Conservation (phyloP, 2,888 invertebrate genomes). For the Agrochola macilenta region DNA sequence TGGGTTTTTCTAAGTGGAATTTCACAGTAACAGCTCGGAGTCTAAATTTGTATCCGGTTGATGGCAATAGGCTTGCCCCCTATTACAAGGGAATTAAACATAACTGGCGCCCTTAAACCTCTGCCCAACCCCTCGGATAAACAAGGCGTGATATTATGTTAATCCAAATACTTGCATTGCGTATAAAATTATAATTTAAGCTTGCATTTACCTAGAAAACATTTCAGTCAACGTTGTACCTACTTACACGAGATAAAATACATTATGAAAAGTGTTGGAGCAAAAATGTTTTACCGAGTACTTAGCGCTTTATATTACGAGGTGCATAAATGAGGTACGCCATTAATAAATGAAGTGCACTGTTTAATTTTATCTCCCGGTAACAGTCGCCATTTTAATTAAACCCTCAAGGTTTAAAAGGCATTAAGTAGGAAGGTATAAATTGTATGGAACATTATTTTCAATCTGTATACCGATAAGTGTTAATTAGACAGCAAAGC, state of each 20-base stretch:
- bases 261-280: conserved; percentile 24
- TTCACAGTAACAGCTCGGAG: neutral
- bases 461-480: neutral
- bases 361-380: conserved; percentile 58
- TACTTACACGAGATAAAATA: conserved; percentile 7
- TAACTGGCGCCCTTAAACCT: neutral
- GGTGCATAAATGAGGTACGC: conserved; percentile 49
- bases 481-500: neutral
- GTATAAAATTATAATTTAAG: neutral
- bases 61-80: neutral
- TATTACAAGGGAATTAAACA: neutral
- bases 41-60: neutral
- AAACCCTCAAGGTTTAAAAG: conserved; percentile 48
- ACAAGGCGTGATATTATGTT: too few relatives aligned
- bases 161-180: neutral
- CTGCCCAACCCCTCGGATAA: neutral
- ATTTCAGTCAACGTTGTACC: neutral
- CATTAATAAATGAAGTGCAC: conserved; percentile 58
- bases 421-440: conserved; percentile 18
- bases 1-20: neutral
- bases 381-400: conserved; percentile 57
- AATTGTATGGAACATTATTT: conserved; percentile 21
- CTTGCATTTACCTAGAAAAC: neutral
- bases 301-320: conserved; percentile 34
- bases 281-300: conserved; percentile 41